Base-by-base conservation (phyloP, 2,888 invertebrate genomes). In the Biston stratarius region DNA sequence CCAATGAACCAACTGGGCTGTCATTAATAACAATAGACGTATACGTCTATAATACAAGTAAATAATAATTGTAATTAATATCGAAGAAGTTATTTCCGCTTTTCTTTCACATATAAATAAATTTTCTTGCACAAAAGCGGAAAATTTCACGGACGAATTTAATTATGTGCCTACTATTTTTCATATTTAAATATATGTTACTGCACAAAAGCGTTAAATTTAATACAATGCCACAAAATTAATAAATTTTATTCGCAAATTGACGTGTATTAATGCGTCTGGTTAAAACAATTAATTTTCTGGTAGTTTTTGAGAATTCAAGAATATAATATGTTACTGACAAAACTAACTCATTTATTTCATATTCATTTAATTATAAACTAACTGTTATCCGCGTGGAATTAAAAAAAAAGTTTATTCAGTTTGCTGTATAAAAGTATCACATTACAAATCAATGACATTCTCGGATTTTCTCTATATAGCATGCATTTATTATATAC, bases 191-290 rank as follows among this genome's bases (percentile, higher is more conserved):
- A 53, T 53, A 53, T 10, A n/a, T 38, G 40, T 48, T 48, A n/a
- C 40, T 55, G n/a, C 49, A 60, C 38, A 59, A 55, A 56, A 48
- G 36, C 52, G n/a, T 52, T 45, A 40, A 59, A 12, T 11, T 24
- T 33, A 0, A 11, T 48, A 33, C 48, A 33, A 5, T 47, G 47
- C 14, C 33, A 47, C 2, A 52, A 11, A 58, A 59, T 33, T 33
- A 58, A 47, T 64, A 59, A 52, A 59, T 47, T 56, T 60, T 45
- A 52, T 56, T 40, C 9, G 48, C 63, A n/a, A 51, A 40, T 51
- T 45, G 45, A 63, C 53, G 45, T 51, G 33, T 15, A 56, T 42
- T 52, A 53, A 62, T 58, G 55, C 8, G 61, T 55, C 61, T 61
- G 47, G 24, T 9, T 47, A 9, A 33, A 12, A 61, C 47, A 55